Evolutionary conservation across 30 jellyfish, hydroid and myxozoan species (phyloP).

Genomic region (Thelohanellus kitauei): DNA sequence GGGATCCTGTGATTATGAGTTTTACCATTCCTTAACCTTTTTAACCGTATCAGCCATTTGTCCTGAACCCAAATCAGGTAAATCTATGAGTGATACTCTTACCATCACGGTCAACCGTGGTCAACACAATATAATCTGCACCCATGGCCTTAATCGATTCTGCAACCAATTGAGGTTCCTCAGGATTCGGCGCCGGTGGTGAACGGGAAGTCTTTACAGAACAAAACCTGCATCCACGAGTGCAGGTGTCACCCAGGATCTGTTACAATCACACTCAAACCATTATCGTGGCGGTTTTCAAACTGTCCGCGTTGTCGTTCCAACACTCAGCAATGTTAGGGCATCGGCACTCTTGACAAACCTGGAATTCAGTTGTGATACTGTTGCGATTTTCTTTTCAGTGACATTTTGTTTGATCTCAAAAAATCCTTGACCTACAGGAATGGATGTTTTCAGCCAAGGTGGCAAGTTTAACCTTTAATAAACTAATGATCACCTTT

Average conservation of each 20-base stretch:
- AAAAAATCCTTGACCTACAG: slow-evolving; percentile 29
- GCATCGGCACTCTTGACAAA: slow-evolving; percentile 84
- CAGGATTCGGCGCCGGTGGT: slow-evolving; percentile 76
- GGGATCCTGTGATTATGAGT: slow-evolving; percentile 9
- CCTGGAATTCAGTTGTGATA: slow-evolving; percentile 10
- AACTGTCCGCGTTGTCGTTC: slow-evolving; percentile 67
- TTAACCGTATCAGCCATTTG: slow-evolving; percentile 64
- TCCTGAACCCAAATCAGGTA: slow-evolving; percentile 52
- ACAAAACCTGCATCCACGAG: slow-evolving; percentile 83
- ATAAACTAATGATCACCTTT: no score
- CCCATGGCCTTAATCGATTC: slow-evolving; percentile 40
- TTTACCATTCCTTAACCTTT: slow-evolving; percentile 18
- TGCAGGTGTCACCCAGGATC: slow-evolving; percentile 76
- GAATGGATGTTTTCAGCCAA: slow-evolving; percentile 73
- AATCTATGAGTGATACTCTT: slow-evolving; percentile 8
- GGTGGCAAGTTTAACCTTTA: slow-evolving; percentile 37
- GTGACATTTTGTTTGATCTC: slow-evolving; percentile 20
- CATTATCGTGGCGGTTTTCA: slow-evolving; percentile 93
- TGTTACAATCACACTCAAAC: slow-evolving; percentile 2
- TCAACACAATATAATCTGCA: slow-evolving; percentile 40
- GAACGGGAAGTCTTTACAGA: slow-evolving; percentile 73
- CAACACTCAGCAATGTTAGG: slow-evolving; percentile 95
- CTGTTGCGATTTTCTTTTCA: slow-evolving; percentile 46
- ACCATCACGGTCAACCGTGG: slow-evolving; percentile 91
- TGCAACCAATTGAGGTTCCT: slow-evolving; percentile 67